Conservation (phyloP, 2,113 vertebrate species). For the Actenoides lindsayi region DNA sequence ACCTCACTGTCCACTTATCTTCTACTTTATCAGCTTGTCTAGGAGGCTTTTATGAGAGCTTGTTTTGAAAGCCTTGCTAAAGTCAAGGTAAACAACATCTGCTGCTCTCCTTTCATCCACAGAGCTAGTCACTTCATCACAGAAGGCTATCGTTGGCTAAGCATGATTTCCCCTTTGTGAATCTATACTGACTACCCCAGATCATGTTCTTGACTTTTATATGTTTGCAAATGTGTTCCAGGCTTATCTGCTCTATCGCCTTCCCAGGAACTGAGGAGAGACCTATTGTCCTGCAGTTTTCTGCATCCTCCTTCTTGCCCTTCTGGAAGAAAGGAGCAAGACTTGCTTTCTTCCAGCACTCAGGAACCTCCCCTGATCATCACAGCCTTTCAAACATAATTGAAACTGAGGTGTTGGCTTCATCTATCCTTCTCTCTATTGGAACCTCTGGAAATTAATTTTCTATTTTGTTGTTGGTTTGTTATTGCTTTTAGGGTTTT, state of each 20-base stretch:
- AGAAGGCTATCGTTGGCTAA: not conserved
- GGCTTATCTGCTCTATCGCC: not conserved
- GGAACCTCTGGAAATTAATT: not conserved
- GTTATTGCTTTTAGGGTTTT: too few relatives aligned
- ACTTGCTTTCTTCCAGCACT: not conserved
- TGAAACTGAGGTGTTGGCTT: not conserved
- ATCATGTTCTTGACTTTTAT: not conserved
- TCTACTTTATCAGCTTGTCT: not conserved
- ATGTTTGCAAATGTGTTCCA: not conserved
- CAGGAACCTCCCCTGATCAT: not conserved
- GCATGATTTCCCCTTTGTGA: not conserved
- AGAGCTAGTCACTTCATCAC: not conserved
- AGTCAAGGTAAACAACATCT: conserved; percentile 52
- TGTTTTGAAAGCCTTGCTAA: conserved; percentile 32
- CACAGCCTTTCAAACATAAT: not conserved
- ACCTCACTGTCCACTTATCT: not conserved
- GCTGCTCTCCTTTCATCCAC: not conserved
- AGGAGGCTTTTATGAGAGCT: not conserved
- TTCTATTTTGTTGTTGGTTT: not conserved
- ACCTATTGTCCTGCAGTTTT: not conserved
- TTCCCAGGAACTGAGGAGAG: not conserved
- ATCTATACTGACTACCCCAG: not conserved
- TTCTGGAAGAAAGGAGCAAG: not conserved
- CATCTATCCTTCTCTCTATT: not conserved
- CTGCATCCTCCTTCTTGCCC: not conserved